phyloP scores from a whole-genome alignment of 2,888 invertebrate species.

The Acrobasis repandana region DNA sequence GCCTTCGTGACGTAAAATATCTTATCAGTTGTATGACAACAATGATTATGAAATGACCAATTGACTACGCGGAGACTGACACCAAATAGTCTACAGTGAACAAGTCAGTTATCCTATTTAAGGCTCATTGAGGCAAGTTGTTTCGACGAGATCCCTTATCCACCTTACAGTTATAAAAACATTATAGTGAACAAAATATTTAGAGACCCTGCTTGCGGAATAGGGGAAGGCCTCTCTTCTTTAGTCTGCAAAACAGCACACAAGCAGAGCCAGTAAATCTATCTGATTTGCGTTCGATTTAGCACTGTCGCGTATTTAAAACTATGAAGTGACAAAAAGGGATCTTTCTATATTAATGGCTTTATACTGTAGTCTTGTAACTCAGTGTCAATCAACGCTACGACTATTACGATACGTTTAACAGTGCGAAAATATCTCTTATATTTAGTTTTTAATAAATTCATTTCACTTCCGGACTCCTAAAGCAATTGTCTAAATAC shows the following conservation, averaged over 20 bases:
- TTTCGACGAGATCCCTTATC: neutral
- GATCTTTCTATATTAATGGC: neutral
- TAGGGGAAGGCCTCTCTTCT: no score
- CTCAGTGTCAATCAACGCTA: slow-evolving; percentile 46
- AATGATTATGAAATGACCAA: slow-evolving; percentile 57
- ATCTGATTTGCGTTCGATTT: no score
- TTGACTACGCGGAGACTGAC: slow-evolving; percentile 55
- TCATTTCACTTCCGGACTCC: slow-evolving; percentile 80
- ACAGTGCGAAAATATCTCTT: slow-evolving; percentile 82
- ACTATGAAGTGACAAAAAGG: no score
- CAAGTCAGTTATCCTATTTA: slow-evolving; percentile 4
- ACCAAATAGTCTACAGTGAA: slow-evolving; percentile 39
- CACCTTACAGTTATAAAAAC: neutral
- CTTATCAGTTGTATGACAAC: slow-evolving; percentile 44
- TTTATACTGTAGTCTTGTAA: slow-evolving; percentile 26
- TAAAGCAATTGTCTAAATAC: slow-evolving; percentile 78
- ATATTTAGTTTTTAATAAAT: slow-evolving; percentile 77
- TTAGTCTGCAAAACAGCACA: no score
- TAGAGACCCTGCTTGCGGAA: no score
- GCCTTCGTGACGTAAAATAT: slow-evolving; percentile 7
- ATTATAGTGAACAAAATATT: no score
- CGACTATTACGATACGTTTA: slow-evolving; percentile 64
- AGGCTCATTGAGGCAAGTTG: neutral
- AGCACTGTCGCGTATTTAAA: no score
- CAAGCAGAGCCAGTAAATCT: no score